Evolutionary conservation across 1,140 invertebrate species (phyloP).

Genomic region (Lordiphosa clarofinis): DNA sequence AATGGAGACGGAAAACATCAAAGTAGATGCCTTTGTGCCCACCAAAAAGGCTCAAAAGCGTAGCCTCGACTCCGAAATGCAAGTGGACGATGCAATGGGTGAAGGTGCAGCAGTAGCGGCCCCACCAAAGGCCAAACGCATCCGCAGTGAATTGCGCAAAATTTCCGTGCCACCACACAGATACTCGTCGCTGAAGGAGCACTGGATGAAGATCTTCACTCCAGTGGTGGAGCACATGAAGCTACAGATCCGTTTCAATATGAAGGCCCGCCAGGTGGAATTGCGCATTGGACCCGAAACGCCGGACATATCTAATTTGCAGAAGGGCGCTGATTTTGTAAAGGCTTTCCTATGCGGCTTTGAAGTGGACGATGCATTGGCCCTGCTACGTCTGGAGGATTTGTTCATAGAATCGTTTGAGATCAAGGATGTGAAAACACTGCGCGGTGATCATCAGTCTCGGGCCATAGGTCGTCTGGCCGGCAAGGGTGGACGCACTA

Average conservation of each 20-base stretch:
- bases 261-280: conserved; percentile 88
- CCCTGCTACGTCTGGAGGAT: conserved; percentile 96
- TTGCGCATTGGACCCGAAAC: conserved; percentile 84
- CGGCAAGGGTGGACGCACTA: conserved; percentile 98
- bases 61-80: conserved; percentile 80
- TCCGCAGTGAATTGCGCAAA: conserved; percentile 84
- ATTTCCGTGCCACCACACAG: conserved; percentile 85
- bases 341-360: conserved; percentile 98
- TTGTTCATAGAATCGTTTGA: conserved; percentile 98
- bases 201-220: conserved; percentile 98
- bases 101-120: conserved; percentile 80
- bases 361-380: conserved; percentile 98
- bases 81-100: conserved; percentile 84
- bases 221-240: conserved; percentile 97
- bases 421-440: conserved; percentile 96
- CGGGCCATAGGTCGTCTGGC: conserved; percentile 97
- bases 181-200: conserved; percentile 96
- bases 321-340: conserved; percentile 99
- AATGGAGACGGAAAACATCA: conserved; percentile 81
- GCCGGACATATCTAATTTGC: conserved; percentile 92
- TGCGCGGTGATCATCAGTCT: conserved; percentile 97
- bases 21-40: conserved; percentile 82
- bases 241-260: conserved; percentile 96
- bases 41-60: conserved; percentile 81
- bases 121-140: conserved; percentile 80